Conservation (phyloP, 37 sponge, comb jelly and placozoan species). For the Chondrosia reniformis region DNA sequence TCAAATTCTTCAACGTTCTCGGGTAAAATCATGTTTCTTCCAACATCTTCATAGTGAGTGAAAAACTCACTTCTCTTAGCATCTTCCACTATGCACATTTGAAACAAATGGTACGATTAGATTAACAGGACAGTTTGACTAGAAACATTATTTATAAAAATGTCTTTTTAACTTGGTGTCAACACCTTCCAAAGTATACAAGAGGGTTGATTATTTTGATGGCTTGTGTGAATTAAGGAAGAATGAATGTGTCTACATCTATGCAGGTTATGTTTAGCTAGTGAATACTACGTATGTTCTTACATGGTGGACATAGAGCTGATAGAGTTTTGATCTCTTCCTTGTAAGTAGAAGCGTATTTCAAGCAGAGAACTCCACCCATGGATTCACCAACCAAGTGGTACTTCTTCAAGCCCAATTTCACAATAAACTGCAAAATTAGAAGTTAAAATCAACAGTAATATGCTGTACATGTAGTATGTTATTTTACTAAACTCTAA, state of each 20-base stretch:
- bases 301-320: constrained; percentile 68
- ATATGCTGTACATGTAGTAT: too few species aligned
- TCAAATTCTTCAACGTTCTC: constrained; percentile 42
- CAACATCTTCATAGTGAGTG: constrained; percentile 33
- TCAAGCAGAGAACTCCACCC: constrained; percentile 39
- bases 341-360: constrained; percentile 23
- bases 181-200: too few species aligned
- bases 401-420: constrained; percentile 28
- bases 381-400: constrained; percentile 66
- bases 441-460: background rate
- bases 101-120: too few species aligned
- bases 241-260: too few species aligned
- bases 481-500: too few species aligned
- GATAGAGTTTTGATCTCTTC: constrained; percentile 30
- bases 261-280: too few species aligned
- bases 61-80: constrained; percentile 17
- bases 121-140: too few species aligned
- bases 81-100: constrained; percentile 34
- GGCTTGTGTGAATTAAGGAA: too few species aligned
- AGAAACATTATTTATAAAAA: too few species aligned
- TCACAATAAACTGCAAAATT: constrained; percentile 49
- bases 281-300: constrained; percentile 5
- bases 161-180: too few species aligned
- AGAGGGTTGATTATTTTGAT: too few species aligned
- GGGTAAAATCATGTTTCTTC: constrained; percentile 40